Conservation (phyloP, 2,888 invertebrate species). For the Parascotia fuliginaria region DNA sequence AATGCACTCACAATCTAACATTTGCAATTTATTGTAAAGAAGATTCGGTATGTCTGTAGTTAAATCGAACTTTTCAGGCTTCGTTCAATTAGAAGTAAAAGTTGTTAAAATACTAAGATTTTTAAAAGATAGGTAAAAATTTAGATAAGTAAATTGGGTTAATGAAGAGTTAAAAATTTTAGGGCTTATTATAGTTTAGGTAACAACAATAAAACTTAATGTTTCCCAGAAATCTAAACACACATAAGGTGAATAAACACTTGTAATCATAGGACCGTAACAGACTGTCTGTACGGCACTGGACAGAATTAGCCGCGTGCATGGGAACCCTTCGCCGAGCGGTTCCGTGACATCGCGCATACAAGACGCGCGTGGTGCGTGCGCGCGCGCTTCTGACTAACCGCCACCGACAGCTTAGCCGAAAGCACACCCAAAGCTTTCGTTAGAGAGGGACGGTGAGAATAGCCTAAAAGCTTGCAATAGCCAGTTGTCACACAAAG, state of each 20-base stretch:
- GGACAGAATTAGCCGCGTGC: conserved; percentile 55
- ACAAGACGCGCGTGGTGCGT: conserved; percentile 63
- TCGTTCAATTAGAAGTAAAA: no score
- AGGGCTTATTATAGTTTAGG: no score
- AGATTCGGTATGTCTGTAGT: conserved; percentile 41
- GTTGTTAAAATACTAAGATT: no score
- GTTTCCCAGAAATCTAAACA: conserved; percentile 52
- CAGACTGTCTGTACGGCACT: conserved; percentile 47
- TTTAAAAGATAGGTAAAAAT: no score
- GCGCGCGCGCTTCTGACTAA: conserved; percentile 81
- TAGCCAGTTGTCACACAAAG: conserved; percentile 51
- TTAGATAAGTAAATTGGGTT: no score
- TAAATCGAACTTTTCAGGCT: conserved; percentile 36
- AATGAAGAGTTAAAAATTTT: no score
- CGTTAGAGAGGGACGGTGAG: conserved; percentile 65
- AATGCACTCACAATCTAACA: conserved; percentile 67
- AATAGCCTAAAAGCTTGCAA: conserved; percentile 61
- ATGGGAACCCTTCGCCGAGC: conserved; percentile 35
- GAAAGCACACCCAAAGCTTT: conserved; percentile 72
- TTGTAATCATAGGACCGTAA: conserved; percentile 47
- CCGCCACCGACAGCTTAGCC: conserved; percentile 56
- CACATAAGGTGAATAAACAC: conserved; percentile 41
- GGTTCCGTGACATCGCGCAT: conserved; percentile 43
- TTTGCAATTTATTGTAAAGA: conserved; percentile 52
- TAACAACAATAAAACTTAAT: conserved; percentile 21